These are phyloP conservation scores for Hipposideros armiger DNA, from an alignment of 2,113 vertebrate genomes.

Conservation along the genomic window DNA sequence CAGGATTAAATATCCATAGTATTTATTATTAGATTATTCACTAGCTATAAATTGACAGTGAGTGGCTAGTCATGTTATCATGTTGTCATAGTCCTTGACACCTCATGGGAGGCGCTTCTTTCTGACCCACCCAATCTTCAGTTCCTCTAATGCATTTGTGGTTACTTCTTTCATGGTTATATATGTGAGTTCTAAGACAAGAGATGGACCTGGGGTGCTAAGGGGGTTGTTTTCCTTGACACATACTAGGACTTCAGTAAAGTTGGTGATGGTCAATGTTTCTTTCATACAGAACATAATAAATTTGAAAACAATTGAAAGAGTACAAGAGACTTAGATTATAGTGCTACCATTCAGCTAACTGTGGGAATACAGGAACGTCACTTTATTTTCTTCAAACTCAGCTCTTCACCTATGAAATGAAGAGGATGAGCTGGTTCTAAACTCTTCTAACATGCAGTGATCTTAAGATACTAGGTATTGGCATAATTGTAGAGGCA, in stretches of 20 bases:
- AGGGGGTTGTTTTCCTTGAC: conserved; percentile 8
- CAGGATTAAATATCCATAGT: not conserved
- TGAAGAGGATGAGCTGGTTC: not conserved
- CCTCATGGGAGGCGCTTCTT: not conserved
- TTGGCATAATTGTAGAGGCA: not conserved
- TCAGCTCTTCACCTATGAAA: not conserved
- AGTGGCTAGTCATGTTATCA: not conserved
- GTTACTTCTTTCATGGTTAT: conserved; percentile 24
- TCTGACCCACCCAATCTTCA: conserved; percentile 60
- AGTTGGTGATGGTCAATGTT: not conserved
- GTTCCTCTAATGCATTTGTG: conserved; percentile 55
- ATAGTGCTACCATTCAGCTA: not conserved
- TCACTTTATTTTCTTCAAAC: not conserved
- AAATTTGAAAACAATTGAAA: not conserved
- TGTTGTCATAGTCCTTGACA: not conserved
- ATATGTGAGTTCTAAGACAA: not conserved
- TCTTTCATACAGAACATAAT: not conserved
- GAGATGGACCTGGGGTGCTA: not conserved
- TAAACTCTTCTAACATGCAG: not conserved
- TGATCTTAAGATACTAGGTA: not conserved
- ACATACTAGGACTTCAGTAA: not conserved
- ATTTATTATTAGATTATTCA: conserved; percentile 7
- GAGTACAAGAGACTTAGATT: not conserved
- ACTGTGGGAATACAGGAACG: not conserved
- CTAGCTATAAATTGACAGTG: not conserved